Percentiles rank a stretch among this genome's conserved stretches.
These are phyloP conservation scores for Ammospiza nelsoni DNA, from an alignment of 2,113 vertebrate genomes.

Conservation along the genomic window DNA sequence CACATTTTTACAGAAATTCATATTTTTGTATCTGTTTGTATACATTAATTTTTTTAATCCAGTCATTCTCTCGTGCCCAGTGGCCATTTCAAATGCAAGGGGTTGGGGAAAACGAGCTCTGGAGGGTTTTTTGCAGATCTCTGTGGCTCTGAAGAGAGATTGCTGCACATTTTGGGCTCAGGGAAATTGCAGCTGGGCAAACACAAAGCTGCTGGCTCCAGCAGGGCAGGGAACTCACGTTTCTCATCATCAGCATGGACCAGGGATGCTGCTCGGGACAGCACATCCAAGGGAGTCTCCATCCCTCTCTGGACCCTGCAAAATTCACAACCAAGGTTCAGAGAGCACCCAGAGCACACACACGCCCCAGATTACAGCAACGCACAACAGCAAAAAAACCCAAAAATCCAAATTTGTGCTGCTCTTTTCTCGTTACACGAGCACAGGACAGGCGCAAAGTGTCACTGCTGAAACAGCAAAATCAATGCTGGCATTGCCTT, in stretches of 20 bases:
- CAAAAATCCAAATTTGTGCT: neutral
- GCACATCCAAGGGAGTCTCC: constrained; percentile 97
- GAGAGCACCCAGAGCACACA: neutral
- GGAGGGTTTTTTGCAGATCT: neutral
- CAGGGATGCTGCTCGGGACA: constrained; percentile 97
- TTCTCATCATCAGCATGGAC: constrained; percentile 96
- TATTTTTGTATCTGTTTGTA: no score
- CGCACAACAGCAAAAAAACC: neutral
- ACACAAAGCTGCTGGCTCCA: neutral
- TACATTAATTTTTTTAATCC: no score
- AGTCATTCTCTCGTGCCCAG: neutral
- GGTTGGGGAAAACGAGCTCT: neutral
- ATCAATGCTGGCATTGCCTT: no score
- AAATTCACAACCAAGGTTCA: neutral
- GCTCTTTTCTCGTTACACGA: neutral
- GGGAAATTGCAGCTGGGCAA: neutral
- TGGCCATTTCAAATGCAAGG: neutral
- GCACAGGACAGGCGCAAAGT: neutral
- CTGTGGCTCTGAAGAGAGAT: fast-evolving
- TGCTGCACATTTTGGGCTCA: neutral
- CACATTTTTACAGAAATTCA: neutral
- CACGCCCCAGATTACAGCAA: neutral
- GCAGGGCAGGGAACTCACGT: constrained; percentile 78
- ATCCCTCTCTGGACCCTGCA: constrained; percentile 82
- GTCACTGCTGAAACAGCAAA: no score